Evolutionary conservation across 1,140 invertebrate genomes (phyloP).

Genomic region (Neodiprion fabricii): DNA sequence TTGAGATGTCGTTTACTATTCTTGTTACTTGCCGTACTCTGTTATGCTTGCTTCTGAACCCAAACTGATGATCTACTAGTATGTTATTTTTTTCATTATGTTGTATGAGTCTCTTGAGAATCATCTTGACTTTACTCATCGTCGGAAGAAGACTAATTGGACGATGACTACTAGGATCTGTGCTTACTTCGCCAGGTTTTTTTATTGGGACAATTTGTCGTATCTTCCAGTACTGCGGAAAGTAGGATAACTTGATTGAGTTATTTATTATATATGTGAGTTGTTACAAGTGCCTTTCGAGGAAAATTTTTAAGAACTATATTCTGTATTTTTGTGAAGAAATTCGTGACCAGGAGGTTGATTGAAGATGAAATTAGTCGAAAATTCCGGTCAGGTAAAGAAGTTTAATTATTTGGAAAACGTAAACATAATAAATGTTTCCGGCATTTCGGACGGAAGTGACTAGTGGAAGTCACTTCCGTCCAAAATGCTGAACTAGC

Average conservation of each 20-base stretch:
- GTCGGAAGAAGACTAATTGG: not conserved
- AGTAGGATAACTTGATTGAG: slow-evolving; percentile 35
- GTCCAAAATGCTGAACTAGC: too few relatives aligned
- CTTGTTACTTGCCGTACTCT: slow-evolving; percentile 48
- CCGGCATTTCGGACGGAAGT: too few relatives aligned
- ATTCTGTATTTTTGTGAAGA: too few relatives aligned
- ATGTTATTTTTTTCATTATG: too few relatives aligned
- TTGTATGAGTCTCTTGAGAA: not conserved
- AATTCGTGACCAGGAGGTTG: too few relatives aligned
- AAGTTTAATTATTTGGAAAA: too few relatives aligned
- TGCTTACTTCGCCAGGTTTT: slow-evolving; percentile 22
- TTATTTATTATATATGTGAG: slow-evolving; percentile 43
- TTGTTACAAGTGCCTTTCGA: slow-evolving; percentile 31
- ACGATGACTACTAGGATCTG: slow-evolving; percentile 20
- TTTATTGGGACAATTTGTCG: slow-evolving; percentile 32
- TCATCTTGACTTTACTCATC: slow-evolving; percentile 19
- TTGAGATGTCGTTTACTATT: slow-evolving; percentile 44
- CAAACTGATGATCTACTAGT: slow-evolving; percentile 45
- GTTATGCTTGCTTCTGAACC: slow-evolving; percentile 44
- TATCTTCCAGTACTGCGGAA: slow-evolving; percentile 43
- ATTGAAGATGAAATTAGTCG: too few relatives aligned
- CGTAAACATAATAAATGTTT: too few relatives aligned
- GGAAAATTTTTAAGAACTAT: slow-evolving; percentile 35
- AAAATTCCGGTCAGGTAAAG: too few relatives aligned
- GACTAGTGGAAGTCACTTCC: too few relatives aligned